Base-by-base conservation (phyloP, 1,140 invertebrate genomes). In the Choristoneura fumiferana region DNA sequence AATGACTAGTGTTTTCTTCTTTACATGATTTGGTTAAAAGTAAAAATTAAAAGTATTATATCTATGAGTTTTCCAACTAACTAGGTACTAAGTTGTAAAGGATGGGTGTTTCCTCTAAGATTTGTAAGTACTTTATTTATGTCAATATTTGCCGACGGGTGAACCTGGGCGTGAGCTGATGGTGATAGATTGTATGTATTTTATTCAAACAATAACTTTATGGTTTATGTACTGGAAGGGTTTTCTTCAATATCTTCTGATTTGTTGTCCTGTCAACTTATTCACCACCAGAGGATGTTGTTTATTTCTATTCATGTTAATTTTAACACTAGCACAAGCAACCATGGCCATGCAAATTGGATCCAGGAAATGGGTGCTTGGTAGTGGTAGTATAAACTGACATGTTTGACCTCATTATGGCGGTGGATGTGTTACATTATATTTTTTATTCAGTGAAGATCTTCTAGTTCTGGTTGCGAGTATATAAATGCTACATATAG, bases 121-220 rank as follows among this genome's bases (percentile, higher is more conserved):
- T 79, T 82, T 84, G 84, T 87, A 86, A 86, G 85, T 88, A 84
- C 80, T 56, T 67, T 63, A 71, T 76, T 77, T 71, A 71, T 70
- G 69, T 61, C 0, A 36, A 74, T 29, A 49, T 49, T 49, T 63
- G 61, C 67, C 68, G 71, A 73, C 69, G 70, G 73, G 60, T 77
- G 73, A 76, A 72, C 72, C 67, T 61, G 72, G 69, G 62, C 70
- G 73, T 76, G 76, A 67, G 78, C 78, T 71, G 78, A 76, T 73
- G 84, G 80, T 86, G 81, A 81, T 68, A 33, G 33, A 66, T 88
- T 84, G 83, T 88, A 88, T 88, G 85, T 88, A 88, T 88, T 81
- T 73, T 74, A 63, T 68, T 70, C 58, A 67, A 75, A 75, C 65
- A 71, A 77, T 54, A 54, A 54, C 13, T 54, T 54, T 14, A 37